A percentile compares a stretch with the other conserved stretches of the same genome.
Evolutionary conservation across 64 coral and sea anemone genomes (phyloP).

Genomic region (Porites lutea): DNA sequence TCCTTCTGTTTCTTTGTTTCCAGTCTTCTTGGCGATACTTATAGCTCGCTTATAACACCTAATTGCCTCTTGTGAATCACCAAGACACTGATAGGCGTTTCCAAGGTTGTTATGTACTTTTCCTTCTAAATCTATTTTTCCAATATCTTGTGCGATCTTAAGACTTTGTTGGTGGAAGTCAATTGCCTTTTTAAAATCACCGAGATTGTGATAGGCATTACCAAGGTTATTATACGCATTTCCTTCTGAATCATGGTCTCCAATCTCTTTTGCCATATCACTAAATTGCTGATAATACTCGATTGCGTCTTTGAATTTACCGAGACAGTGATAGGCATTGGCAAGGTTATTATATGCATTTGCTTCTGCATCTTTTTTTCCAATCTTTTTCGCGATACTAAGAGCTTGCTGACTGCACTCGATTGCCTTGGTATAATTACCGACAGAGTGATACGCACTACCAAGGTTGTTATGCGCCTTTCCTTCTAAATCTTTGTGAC

Average conservation of each 20-base stretch:
- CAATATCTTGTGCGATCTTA: neutral
- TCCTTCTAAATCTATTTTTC: neutral
- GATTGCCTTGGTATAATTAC: neutral
- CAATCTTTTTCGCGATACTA: neutral
- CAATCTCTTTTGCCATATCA: neutral
- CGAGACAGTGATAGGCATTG: neutral
- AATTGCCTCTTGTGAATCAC: too few relatives aligned
- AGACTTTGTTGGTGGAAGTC: neutral
- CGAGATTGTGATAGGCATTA: neutral
- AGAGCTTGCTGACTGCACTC: conserved; percentile 3
- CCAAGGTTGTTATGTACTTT: too few relatives aligned
- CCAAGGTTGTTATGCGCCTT: neutral
- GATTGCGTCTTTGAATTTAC: neutral
- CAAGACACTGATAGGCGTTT: too few relatives aligned
- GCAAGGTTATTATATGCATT: neutral
- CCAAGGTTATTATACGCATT: neutral
- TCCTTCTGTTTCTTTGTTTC: too few relatives aligned
- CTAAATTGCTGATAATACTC: neutral
- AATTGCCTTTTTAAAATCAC: conserved; percentile 1
- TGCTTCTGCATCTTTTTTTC: neutral
- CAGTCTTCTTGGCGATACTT: too few relatives aligned
- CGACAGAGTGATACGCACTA: neutral
- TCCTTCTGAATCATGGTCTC: neutral
- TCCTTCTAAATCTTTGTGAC: conserved; percentile 5
- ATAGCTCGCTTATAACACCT: too few relatives aligned